Conservation (phyloP, 2,888 invertebrate species). For the Apamea sordens region DNA sequence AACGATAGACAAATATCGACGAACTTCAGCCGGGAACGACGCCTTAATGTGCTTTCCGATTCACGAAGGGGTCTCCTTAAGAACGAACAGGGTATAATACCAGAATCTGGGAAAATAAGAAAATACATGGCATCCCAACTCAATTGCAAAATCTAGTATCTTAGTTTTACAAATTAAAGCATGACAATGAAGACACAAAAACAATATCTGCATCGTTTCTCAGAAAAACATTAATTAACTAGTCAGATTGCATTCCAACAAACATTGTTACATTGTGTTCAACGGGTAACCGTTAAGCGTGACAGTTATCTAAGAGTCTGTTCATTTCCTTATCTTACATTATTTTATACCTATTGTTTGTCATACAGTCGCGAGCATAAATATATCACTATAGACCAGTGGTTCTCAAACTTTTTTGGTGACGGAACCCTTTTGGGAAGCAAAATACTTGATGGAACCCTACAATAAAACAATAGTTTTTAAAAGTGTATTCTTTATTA, state of each 20-base stretch:
- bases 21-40: not conserved
- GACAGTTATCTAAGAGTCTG: not conserved
- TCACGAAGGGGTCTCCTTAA: not conserved
- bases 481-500: no score
- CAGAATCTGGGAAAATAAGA: not conserved
- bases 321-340: constrained; percentile 10
- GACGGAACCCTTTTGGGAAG: no score
- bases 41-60: not conserved
- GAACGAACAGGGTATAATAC: not conserved
- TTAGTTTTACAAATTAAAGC: not conserved
- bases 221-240: constrained; percentile 39
- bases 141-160: not conserved
- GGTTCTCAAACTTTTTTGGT: no score
- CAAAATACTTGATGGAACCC: no score
- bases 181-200: constrained; percentile 11
- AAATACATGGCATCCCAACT: not conserved
- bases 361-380: not conserved
- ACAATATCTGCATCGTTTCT: constrained; percentile 5
- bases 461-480: no score
- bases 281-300: not conserved
- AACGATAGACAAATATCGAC: not conserved
- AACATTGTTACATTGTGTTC: constrained; percentile 29
- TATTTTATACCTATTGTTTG: not conserved
- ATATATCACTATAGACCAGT: not conserved
- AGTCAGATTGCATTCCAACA: constrained; percentile 19